Percentiles rank a stretch among this genome's conserved stretches.
These are phyloP conservation scores for Drepana arcuata DNA, from an alignment of 1,140 invertebrate species.

Conservation along the genomic window DNA sequence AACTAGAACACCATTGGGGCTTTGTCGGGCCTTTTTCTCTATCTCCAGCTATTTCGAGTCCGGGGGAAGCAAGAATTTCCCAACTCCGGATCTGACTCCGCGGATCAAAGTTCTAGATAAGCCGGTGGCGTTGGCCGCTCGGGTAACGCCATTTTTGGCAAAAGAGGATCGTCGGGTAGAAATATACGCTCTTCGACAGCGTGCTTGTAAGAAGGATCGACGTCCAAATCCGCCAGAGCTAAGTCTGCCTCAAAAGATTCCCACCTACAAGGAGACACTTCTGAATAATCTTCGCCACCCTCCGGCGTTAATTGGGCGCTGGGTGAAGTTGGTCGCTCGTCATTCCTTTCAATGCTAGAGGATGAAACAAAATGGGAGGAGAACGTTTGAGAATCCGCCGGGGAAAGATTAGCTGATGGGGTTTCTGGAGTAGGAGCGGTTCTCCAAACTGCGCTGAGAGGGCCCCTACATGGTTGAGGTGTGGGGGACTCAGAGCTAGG, in stretches of 20 bases:
- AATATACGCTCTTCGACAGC: slow-evolving; percentile 75
- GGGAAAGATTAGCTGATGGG: slow-evolving; percentile 74
- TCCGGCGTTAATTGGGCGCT: slow-evolving; percentile 74
- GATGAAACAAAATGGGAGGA: slow-evolving; percentile 74
- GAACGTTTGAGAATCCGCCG: slow-evolving; percentile 72
- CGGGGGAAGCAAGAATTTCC: slow-evolving; percentile 40
- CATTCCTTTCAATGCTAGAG: slow-evolving; percentile 64
- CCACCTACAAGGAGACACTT: slow-evolving; percentile 60
- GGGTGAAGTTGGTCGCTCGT: slow-evolving; percentile 65
- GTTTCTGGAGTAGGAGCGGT: slow-evolving; percentile 73
- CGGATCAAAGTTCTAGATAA: slow-evolving; percentile 62
- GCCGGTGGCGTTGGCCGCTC: slow-evolving; percentile 56
- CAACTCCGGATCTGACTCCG: slow-evolving; percentile 63
- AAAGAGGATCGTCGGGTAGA: slow-evolving; percentile 57
- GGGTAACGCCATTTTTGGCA: slow-evolving; percentile 42
- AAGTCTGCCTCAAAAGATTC: slow-evolving; percentile 71
- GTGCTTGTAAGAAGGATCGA: slow-evolving; percentile 70
- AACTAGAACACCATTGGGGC: slow-evolving; percentile 23
- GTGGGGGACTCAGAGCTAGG: slow-evolving; percentile 48
- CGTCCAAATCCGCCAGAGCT: slow-evolving; percentile 62
- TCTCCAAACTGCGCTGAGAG: slow-evolving; percentile 55
- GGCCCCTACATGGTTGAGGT: slow-evolving; percentile 44
- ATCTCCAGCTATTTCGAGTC: slow-evolving; percentile 32
- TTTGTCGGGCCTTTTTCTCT: too few relatives aligned
- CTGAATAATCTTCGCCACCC: slow-evolving; percentile 62